These are phyloP conservation scores for Todiramphus chloris DNA, from an alignment of 2,113 vertebrate species.

Conservation along the genomic window DNA sequence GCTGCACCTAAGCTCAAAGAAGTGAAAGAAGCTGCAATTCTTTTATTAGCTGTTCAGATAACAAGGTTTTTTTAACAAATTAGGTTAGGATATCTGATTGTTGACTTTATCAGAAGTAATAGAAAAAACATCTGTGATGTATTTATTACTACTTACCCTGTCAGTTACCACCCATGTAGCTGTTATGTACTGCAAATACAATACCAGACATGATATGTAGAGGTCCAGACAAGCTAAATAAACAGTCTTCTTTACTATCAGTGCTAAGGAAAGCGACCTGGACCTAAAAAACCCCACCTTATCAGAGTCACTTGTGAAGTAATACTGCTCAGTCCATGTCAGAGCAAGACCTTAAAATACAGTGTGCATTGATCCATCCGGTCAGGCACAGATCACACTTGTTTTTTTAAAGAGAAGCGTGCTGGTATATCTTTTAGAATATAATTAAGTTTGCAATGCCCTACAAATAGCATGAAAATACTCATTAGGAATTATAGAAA, in stretches of 20 bases:
- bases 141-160: neutral
- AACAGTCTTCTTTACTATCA: neutral
- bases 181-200: neutral
- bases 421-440: neutral
- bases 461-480: slow-evolving; percentile 20
- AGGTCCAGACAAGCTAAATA: neutral
- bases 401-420: neutral
- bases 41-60: neutral
- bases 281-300: neutral
- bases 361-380: neutral
- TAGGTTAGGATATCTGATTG: neutral
- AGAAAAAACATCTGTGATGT: neutral
- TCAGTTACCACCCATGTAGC: neutral
- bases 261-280: neutral
- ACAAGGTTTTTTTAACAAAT: neutral
- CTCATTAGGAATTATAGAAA: neutral
- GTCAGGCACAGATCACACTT: neutral
- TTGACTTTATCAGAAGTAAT: neutral
- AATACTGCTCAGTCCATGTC: neutral
- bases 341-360: neutral
- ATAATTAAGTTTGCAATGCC: neutral
- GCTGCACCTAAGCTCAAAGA: slow-evolving; percentile 18
- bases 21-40: neutral
- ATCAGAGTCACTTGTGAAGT: neutral
- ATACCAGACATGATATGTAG: neutral